A percentile compares a stretch with the other conserved stretches of the same genome.
These are phyloP conservation scores for Hydropsyche betteni DNA, from an alignment of 2,888 invertebrate genomes.

Conservation along the genomic window DNA sequence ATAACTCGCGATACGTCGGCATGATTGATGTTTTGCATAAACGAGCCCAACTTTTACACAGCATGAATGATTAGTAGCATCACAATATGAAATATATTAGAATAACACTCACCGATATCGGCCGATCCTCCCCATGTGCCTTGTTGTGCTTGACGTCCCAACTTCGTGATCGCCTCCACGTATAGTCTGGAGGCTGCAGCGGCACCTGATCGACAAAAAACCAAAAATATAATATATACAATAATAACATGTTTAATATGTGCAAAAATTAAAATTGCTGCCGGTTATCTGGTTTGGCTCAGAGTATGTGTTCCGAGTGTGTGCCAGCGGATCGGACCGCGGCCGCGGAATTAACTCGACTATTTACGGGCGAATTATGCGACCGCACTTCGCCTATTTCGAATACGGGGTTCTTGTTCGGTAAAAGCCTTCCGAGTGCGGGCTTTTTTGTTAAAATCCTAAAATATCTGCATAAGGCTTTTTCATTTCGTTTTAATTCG, in stretches of 20 bases:
- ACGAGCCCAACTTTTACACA: too few species aligned
- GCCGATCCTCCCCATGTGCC: slow-evolving; percentile 90
- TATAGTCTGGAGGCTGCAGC: slow-evolving; percentile 88
- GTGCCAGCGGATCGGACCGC: slow-evolving; percentile 21
- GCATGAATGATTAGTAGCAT: too few species aligned
- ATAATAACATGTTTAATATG: background rate
- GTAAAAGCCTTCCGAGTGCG: too few species aligned
- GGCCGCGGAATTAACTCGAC: slow-evolving; percentile 37
- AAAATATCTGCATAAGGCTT: too few species aligned
- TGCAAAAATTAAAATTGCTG: background rate
- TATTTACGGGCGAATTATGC: slow-evolving; percentile 49
- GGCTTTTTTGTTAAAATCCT: too few species aligned
- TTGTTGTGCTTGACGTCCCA: slow-evolving; percentile 89
- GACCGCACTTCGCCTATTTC: slow-evolving; percentile 15
- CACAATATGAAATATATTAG: too few species aligned
- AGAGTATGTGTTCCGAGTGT: background rate
- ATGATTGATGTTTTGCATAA: too few species aligned
- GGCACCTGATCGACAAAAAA: slow-evolving; percentile 69
- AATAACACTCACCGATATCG: slow-evolving; percentile 80
- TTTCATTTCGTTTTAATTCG: too few species aligned
- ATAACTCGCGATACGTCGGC: too few species aligned
- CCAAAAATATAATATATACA: background rate
- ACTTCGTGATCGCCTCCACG: slow-evolving; percentile 87
- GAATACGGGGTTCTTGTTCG: too few species aligned
- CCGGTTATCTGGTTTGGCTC: slow-evolving; percentile 21